Evolutionary conservation across 30 jellyfish, hydroid and myxozoan species (phyloP).

Genomic region (Hydra vulgaris): DNA sequence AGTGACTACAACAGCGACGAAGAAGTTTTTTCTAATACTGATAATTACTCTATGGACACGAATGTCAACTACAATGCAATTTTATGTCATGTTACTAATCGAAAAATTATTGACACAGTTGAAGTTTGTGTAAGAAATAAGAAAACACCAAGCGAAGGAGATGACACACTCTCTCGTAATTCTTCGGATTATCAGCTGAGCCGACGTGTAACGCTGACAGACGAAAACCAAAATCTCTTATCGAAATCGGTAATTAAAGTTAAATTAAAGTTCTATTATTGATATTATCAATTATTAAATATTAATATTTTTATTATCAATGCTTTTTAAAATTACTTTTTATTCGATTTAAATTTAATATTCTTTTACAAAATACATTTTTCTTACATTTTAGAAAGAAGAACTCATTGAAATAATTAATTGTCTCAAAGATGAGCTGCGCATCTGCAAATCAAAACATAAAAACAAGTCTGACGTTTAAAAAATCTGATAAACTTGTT

Average conservation of each 20-base stretch:
- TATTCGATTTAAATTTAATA: too few species aligned
- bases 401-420: too few species aligned
- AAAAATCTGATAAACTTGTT: too few species aligned
- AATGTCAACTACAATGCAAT: constrained; percentile 16
- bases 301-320: too few species aligned
- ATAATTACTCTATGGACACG: constrained; percentile 20
- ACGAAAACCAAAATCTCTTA: background rate
- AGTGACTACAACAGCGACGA: constrained; percentile 35
- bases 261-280: too few species aligned
- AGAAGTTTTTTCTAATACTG: constrained; percentile 19
- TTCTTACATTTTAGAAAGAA: too few species aligned
- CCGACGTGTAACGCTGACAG: background rate
- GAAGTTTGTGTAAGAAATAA: constrained; percentile 4
- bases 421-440: too few species aligned
- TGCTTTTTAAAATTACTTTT: too few species aligned
- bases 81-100: constrained; percentile 15
- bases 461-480: too few species aligned
- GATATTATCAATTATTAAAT: too few species aligned
- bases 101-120: constrained; percentile 21
- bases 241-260: background rate
- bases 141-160: background rate
- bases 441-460: too few species aligned
- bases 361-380: too few species aligned
- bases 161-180: background rate
- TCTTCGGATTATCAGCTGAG: background rate